Base-by-base conservation (phyloP, 23 tunicate species). In the Trididemnum miniatum region DNA sequence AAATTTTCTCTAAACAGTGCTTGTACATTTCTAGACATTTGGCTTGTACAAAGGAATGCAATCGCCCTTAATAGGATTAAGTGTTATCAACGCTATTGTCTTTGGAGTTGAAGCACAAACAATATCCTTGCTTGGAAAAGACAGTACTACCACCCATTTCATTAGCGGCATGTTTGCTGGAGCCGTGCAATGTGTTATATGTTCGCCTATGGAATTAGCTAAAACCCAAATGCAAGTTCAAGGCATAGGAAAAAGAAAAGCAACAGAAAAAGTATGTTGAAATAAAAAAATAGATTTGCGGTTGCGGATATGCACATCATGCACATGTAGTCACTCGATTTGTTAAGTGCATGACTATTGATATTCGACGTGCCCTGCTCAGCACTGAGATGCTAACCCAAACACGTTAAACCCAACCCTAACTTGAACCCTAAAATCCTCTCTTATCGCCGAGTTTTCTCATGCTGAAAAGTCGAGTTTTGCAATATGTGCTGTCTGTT, bases 31-130 rank as follows among this genome's bases (percentile, higher is more conserved):
- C 37, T 57, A 54, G 98, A 65, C 65, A 20, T 49, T 60, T 65
- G 98, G 98, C 15, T 80, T 88, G 30, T 93, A 89, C 76, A 93
- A 93, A 74, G 98, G 98, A 65, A 93, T 93, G 93, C 81, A 96
- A 20, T 90, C 96, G 29, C 99, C 99, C 0, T 35, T 95, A 22
- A 73, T 95, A 23, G 99, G 99, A 4, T 59, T 88, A 22, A 69
- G 94, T 26, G 59, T 95, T 2, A 89, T 95, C 85, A 90, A 90
- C 51, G 96, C 99, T 22, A 84, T 95, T 65, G 99, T 90, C 24
- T 95, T 95, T 79, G 91, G 92, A 35, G 96, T 90, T 2, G 86
- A 90, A 81, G 92, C 92, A 24, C 96, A 90, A 83, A 37, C 89
- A 0, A 86, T 88, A n/a, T 28, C 84, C 32, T 35, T 38, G 33